Evolutionary conservation across 2,888 invertebrate genomes (phyloP).

Genomic region (Elysia crispata): DNA sequence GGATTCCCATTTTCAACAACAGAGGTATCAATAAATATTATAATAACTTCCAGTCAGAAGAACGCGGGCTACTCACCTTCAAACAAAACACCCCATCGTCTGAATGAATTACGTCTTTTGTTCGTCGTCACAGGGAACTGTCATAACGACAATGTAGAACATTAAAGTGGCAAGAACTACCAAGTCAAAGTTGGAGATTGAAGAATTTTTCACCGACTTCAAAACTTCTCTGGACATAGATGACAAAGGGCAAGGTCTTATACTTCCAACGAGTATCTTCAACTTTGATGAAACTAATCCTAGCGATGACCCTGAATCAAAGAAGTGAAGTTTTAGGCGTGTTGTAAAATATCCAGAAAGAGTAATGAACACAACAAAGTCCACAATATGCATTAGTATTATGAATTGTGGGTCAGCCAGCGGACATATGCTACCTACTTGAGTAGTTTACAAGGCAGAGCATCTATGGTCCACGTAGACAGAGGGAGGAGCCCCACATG

Average conservation of each 20-base stretch:
- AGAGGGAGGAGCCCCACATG: too few species aligned
- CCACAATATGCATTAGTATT: conserved; percentile 63
- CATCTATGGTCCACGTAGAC: too few species aligned
- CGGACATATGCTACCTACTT: too few species aligned
- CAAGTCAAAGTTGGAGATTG: neutral
- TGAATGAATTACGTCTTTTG: neutral
- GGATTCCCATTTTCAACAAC: conserved; percentile 36
- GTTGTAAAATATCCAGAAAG: conserved; percentile 70
- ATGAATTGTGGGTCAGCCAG: conserved; percentile 76
- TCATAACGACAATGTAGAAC: neutral
- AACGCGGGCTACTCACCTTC: neutral
- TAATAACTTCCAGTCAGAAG: neutral
- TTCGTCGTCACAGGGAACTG: neutral
- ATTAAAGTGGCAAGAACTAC: conserved; percentile 14
- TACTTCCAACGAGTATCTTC: conserved; percentile 59
- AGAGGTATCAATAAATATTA: conserved; percentile 34
- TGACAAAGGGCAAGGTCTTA: neutral
- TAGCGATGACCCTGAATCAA: conserved; percentile 71
- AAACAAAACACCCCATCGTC: neutral
- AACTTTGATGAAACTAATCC: conserved; percentile 75
- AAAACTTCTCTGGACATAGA: conserved; percentile 28
- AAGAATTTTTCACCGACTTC: conserved; percentile 20
- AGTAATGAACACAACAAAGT: conserved; percentile 73
- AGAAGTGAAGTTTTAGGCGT: conserved; percentile 39
- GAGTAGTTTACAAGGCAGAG: too few species aligned